Conservation (phyloP, 2,113 vertebrate genomes). For the Romanogobio albipinnatus region DNA sequence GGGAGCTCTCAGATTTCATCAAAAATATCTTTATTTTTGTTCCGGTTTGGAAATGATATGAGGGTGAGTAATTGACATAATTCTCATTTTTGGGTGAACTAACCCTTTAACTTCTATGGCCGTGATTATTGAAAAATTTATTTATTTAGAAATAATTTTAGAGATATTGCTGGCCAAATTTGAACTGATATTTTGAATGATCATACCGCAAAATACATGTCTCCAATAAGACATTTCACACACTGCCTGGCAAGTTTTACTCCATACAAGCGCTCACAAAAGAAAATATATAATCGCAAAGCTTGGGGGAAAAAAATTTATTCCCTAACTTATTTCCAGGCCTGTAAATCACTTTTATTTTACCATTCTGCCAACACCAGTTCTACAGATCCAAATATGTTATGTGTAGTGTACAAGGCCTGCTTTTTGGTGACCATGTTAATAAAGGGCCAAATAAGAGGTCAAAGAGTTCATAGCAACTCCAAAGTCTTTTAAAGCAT, state of each 20-base stretch:
- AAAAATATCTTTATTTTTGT: no score
- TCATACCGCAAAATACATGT: not conserved
- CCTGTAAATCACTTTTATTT: not conserved
- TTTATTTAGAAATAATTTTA: not conserved
- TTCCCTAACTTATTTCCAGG: not conserved
- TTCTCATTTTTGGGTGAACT: no score
- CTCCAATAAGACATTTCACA: not conserved
- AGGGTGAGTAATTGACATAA: no score
- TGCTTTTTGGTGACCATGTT: no score
- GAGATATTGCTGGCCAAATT: not conserved
- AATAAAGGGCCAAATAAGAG: constrained; percentile 9
- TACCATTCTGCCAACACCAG: not conserved
- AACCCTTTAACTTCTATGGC: not conserved
- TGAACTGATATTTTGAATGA: not conserved
- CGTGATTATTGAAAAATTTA: not conserved
- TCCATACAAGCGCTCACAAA: not conserved
- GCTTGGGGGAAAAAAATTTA: not conserved
- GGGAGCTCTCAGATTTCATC: no score
- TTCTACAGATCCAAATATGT: not conserved
- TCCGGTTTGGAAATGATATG: no score
- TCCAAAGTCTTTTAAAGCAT: not conserved
- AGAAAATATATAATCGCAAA: not conserved
- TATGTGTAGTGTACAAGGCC: not conserved
- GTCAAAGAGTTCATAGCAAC: not conserved
- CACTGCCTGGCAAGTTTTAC: not conserved